These are phyloP conservation scores for Drosophila peninsularis DNA, from an alignment of 2,888 invertebrate species.

Conservation along the genomic window DNA sequence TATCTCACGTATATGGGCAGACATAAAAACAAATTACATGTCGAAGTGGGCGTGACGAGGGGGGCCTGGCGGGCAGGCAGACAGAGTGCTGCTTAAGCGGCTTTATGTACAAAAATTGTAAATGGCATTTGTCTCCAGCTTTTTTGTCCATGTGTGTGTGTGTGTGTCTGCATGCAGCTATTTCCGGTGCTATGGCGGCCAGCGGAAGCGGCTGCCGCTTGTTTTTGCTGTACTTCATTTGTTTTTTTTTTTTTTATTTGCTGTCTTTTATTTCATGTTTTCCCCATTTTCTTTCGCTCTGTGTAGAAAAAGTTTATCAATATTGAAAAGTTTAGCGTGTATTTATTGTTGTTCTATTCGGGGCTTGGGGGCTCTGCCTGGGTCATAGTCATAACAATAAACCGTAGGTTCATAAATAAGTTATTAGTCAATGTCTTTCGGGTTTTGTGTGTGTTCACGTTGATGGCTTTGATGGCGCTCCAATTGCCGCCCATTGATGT, in stretches of 20 bases:
- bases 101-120: constrained; percentile 80
- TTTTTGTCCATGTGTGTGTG: constrained; percentile 19
- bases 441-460: constrained; percentile 15
- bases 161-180: constrained; percentile 57
- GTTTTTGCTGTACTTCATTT: constrained; percentile 34
- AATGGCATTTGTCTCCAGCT: constrained; percentile 70
- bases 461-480: constrained; percentile 29
- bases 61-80: neutral
- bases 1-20: constrained; percentile 78
- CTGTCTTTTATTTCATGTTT: neutral
- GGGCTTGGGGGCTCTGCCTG: neutral
- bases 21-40: constrained; percentile 80
- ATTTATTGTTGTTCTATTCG: constrained; percentile 48
- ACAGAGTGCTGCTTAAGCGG: constrained; percentile 74
- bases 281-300: neutral
- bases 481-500: constrained; percentile 22
- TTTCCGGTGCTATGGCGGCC: constrained; percentile 77
- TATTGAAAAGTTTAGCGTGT: constrained; percentile 75
- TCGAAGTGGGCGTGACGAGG: constrained; percentile 14
- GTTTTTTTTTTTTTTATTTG: constrained; percentile 16
- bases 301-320: constrained; percentile 70
- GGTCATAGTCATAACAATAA: constrained; percentile 68
- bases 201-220: constrained; percentile 64
- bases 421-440: constrained; percentile 69
- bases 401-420: constrained; percentile 69